phyloP scores from a whole-genome alignment of 2,113 vertebrate species.

The Himantopus leucocephalus region DNA sequence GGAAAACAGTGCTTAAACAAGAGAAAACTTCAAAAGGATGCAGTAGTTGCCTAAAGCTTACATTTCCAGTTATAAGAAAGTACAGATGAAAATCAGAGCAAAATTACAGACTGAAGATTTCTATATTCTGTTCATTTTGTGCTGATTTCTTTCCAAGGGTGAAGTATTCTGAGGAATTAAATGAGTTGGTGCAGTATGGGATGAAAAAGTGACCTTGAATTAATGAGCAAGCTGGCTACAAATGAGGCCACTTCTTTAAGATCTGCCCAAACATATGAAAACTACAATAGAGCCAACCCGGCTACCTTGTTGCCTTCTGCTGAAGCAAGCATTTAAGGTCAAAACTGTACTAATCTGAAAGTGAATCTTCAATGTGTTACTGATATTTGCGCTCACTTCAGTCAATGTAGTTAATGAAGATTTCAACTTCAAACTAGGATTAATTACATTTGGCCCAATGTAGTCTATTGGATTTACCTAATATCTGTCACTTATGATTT shows the following conservation, averaged over 20 bases:
- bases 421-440: not conserved
- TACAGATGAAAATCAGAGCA: not conserved
- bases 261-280: not conserved
- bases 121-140: not conserved
- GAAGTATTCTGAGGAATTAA: not conserved
- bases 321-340: not conserved
- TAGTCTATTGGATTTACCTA: not conserved
- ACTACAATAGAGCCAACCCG: not conserved
- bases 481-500: not conserved
- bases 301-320: not conserved
- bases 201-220: not conserved
- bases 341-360: not conserved
- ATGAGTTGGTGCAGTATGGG: not conserved
- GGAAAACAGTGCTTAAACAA: not conserved
- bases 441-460: not conserved
- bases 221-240: not conserved
- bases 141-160: not conserved
- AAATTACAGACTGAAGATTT: not conserved
- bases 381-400: not conserved
- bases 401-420: not conserved
- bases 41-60: not conserved
- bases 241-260: not conserved
- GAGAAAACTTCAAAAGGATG: not conserved
- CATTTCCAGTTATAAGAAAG: not conserved
- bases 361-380: not conserved